Evolutionary conservation across 2,888 invertebrate genomes (phyloP).

Genomic region (Napeogenes inachia): DNA sequence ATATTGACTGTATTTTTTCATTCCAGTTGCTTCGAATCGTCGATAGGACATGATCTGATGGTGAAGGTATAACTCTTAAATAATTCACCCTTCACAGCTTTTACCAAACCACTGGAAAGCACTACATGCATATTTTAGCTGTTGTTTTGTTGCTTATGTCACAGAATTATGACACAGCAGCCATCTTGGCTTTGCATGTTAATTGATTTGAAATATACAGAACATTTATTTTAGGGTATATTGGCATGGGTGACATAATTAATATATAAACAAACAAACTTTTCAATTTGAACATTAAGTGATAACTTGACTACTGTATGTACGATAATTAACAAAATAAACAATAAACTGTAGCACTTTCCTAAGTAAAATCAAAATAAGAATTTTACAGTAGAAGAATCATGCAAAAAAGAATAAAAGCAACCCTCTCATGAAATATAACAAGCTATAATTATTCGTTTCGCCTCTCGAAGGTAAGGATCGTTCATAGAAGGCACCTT

Average conservation of each 20-base stretch:
- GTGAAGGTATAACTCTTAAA: constrained; percentile 51
- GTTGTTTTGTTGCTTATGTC: neutral
- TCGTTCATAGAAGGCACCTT: constrained; percentile 58
- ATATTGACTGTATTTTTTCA: constrained; percentile 24
- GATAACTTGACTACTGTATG: too few species aligned
- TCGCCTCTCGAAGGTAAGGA: constrained; percentile 54
- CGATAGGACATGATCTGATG: constrained; percentile 64
- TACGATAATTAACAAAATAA: constrained; percentile 6
- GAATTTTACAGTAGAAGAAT: constrained; percentile 12
- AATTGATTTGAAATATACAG: neutral
- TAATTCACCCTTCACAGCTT: constrained; percentile 20
- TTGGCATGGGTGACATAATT: too few species aligned
- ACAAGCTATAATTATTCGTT: constrained; percentile 53
- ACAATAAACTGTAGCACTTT: too few species aligned
- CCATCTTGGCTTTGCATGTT: constrained; percentile 7
- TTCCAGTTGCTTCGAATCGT: constrained; percentile 33
- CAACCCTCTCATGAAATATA: constrained; percentile 27
- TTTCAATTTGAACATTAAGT: too few species aligned
- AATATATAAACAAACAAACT: too few species aligned
- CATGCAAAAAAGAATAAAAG: constrained; percentile 21
- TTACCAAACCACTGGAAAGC: constrained; percentile 16
- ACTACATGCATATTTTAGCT: constrained; percentile 11
- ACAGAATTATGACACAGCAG: constrained; percentile 1
- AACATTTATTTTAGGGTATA: too few species aligned
- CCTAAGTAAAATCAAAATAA: neutral